These are phyloP conservation scores for Timema podura DNA, from an alignment of 2,888 invertebrate species.

Conservation along the genomic window DNA sequence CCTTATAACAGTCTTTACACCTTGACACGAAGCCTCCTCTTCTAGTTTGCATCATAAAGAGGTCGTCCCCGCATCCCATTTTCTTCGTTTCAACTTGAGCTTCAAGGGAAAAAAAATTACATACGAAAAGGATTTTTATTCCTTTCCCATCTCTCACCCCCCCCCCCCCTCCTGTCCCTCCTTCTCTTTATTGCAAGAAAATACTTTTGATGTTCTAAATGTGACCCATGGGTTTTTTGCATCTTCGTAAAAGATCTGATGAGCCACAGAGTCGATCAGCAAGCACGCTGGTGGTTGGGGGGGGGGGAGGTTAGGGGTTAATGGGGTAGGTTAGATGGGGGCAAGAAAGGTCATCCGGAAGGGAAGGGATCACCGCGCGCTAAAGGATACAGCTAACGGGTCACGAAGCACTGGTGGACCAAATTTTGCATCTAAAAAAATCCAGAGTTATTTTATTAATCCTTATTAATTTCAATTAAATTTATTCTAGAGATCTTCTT, in stretches of 20 bases:
- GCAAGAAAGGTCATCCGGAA: slow-evolving; percentile 2
- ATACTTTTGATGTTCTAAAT: slow-evolving; percentile 31
- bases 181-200: slow-evolving; percentile 1
- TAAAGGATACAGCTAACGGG: too few species aligned
- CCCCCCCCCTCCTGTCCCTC: too few species aligned
- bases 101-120: slow-evolving; percentile 25
- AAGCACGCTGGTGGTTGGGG: neutral
- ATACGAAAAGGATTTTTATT: slow-evolving; percentile 29
- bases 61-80: slow-evolving; percentile 27
- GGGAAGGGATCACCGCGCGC: too few species aligned
- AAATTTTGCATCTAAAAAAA: too few species aligned
- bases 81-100: neutral
- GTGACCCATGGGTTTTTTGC: slow-evolving; percentile 26
- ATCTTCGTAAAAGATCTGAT: slow-evolving; percentile 18
- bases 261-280: slow-evolving; percentile 19
- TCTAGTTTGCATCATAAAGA: too few species aligned
- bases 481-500: too few species aligned
- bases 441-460: too few species aligned
- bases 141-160: too few species aligned
- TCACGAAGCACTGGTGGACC: too few species aligned
- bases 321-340: neutral
- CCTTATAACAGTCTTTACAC: too few species aligned
- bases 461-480: too few species aligned
- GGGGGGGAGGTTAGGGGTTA: neutral
- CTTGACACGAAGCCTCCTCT: too few species aligned